Conservation (phyloP, 2,797 vertebrate genomes). For the Tapirus indicus region DNA sequence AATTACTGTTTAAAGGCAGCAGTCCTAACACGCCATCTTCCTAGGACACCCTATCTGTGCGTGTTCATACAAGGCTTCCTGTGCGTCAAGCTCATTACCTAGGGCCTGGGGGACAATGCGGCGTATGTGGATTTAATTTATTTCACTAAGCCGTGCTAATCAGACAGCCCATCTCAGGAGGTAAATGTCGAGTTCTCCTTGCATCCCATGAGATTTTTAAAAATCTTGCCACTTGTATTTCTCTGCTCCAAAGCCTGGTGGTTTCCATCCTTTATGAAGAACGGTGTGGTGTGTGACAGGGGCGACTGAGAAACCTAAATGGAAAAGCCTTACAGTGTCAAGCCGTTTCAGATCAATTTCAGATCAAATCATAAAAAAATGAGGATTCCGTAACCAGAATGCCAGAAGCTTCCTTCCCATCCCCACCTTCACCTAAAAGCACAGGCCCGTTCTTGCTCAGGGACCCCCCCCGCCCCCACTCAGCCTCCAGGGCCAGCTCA, state of each 20-base stretch:
- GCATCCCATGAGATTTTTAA: background rate
- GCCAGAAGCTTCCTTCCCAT: background rate
- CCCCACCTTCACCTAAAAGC: background rate
- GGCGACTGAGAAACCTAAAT: accelerated
- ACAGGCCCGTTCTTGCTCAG: accelerated
- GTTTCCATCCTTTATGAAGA: background rate
- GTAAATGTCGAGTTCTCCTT: background rate
- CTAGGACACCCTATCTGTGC: accelerated
- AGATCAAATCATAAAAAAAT: accelerated
- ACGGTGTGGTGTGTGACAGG: background rate
- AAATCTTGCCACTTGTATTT: background rate
- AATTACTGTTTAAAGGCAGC: background rate
- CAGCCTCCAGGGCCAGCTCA: background rate
- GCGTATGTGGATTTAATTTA: background rate
- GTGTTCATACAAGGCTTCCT: background rate
- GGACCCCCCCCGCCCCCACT: accelerated
- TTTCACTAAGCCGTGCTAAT: background rate
- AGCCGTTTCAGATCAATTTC: background rate
- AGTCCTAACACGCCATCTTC: accelerated
- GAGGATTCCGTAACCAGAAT: background rate
- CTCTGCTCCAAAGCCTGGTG: background rate
- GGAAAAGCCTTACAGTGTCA: accelerated
- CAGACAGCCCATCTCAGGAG: background rate
- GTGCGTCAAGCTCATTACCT: background rate
- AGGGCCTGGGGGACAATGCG: background rate